Percentiles rank a stretch among this genome's conserved stretches.
Conservation (phyloP, 2,888 invertebrate genomes). For the Stictocephala bisonia region DNA sequence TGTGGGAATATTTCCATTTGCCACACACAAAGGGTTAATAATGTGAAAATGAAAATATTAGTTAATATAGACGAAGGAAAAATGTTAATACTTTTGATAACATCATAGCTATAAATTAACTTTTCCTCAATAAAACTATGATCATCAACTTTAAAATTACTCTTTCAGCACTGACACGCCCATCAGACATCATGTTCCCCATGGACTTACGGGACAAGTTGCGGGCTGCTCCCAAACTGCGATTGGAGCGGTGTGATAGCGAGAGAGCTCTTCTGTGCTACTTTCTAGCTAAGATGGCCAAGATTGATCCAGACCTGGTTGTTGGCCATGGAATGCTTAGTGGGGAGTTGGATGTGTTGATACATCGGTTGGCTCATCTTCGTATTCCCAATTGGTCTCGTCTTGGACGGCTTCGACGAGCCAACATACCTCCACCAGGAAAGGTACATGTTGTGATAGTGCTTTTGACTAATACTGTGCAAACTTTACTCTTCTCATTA, state of each 20-base stretch:
- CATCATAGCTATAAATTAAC: slow-evolving; percentile 25
- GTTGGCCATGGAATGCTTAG: slow-evolving; percentile 94
- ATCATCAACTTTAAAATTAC: slow-evolving; percentile 5
- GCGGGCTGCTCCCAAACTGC: slow-evolving; percentile 61
- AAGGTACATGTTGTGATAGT: too few relatives aligned
- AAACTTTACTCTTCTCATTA: too few relatives aligned
- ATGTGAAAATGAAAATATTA: too few relatives aligned
- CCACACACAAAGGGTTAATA: too few relatives aligned
- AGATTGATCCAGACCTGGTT: slow-evolving; percentile 92
- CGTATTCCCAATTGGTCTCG: slow-evolving; percentile 90
- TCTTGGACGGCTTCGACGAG: slow-evolving; percentile 85
- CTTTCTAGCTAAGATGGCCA: slow-evolving; percentile 87
- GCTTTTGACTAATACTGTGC: too few relatives aligned
- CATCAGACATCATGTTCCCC: slow-evolving; percentile 84
- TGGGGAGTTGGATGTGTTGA: slow-evolving; percentile 90
- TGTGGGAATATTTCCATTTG: too few relatives aligned
- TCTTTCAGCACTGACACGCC: slow-evolving; percentile 79
- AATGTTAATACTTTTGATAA: slow-evolving; percentile 10
- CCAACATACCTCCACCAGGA: slow-evolving; percentile 63
- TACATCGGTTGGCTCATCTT: slow-evolving; percentile 79
- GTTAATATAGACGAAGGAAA: too few relatives aligned
- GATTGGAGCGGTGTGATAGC: slow-evolving; percentile 71
- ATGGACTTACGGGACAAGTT: slow-evolving; percentile 82
- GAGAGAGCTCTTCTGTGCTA: slow-evolving; percentile 89
- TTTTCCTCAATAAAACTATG: background rate